These are phyloP conservation scores for Neotoxoptera formosana DNA, from an alignment of 1,140 invertebrate species.

Conservation along the genomic window DNA sequence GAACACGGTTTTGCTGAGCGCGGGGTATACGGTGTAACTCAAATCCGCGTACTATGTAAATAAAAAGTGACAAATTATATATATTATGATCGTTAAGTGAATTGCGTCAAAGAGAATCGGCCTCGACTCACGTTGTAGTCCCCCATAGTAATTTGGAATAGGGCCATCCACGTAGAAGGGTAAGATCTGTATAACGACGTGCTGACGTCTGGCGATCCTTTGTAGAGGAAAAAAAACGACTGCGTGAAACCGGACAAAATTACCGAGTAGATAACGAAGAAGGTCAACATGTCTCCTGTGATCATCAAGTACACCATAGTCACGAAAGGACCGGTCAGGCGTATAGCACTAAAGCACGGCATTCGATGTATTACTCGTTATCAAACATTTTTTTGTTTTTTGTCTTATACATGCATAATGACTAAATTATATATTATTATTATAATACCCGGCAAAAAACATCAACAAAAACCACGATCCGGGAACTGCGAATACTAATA, in stretches of 20 bases:
- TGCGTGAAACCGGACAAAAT: constrained; percentile 94
- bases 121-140: constrained; percentile 88
- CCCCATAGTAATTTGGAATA: constrained; percentile 97
- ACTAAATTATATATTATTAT: not conserved
- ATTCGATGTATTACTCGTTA: not conserved
- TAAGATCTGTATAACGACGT: constrained; percentile 84
- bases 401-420: not conserved
- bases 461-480: constrained; percentile 97
- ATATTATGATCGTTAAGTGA: not conserved
- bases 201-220: constrained; percentile 84
- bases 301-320: constrained; percentile 99
- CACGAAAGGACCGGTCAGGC: constrained; percentile 94
- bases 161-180: constrained; percentile 92
- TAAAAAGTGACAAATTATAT: constrained; percentile 58
- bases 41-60: constrained; percentile 88
- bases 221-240: constrained; percentile 96
- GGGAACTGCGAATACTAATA: constrained; percentile 90
- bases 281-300: constrained; percentile 95
- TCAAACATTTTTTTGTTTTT: not conserved
- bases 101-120: not conserved
- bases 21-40: constrained; percentile 86
- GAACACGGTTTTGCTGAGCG: constrained; percentile 92
- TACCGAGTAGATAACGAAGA: constrained; percentile 94
- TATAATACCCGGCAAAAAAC: constrained; percentile 93
- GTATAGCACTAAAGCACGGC: constrained; percentile 76